Evolutionary conservation across 2,113 vertebrate species (phyloP), one percentile per base, ranked within the genome.

Genomic region (Perognathus longimembris): DNA sequence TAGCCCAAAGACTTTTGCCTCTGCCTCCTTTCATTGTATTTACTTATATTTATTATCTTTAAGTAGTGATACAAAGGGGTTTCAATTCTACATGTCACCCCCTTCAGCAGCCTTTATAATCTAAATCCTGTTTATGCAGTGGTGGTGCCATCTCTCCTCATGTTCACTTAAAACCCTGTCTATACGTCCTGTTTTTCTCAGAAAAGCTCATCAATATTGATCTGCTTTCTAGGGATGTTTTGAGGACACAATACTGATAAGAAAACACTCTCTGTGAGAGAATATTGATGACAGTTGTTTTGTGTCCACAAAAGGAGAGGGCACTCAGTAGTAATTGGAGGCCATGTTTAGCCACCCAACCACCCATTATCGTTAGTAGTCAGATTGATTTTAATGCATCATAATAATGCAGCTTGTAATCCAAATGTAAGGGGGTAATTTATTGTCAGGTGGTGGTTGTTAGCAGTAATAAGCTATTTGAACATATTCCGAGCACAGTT

Each of bases 241-340:
- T 94, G 79, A 96, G 85, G 92, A 85, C 32, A 66, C 76, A 88
- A 79, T 94, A 70, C 78, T 92, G 90, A 87, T 95, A 96, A 93
- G 83, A 67, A 93, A 92, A 93, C 89, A 80, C 66, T 88, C 76
- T 91, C 42, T 91, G 32, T 88, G 64, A 95, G 74, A 88, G 77
- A 96, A 92, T 97, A 94, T 93, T 95, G 88, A 91, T 94, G 81
- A 81, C 50, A 78, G 69, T 91, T 95, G 78, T 94, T 94, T 94
- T 90, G 77, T 93, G 87, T 82, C 85, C 90, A 94, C 88, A 88
- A 76, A 95, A 94, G 63, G 59, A 96, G 54, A 93, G 85, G 92
- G 85, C 79, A 93, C 88, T 93, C 82, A 91, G 75, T 73, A 67
- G 71, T 94, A 89, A 91, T 88, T 90, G 90, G 78, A 59, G 78